Percentiles rank a stretch among this genome's conserved stretches.
Evolutionary conservation across 92 coral and sea anemone species (phyloP).

Genomic region (Epizoanthus fatuus): DNA sequence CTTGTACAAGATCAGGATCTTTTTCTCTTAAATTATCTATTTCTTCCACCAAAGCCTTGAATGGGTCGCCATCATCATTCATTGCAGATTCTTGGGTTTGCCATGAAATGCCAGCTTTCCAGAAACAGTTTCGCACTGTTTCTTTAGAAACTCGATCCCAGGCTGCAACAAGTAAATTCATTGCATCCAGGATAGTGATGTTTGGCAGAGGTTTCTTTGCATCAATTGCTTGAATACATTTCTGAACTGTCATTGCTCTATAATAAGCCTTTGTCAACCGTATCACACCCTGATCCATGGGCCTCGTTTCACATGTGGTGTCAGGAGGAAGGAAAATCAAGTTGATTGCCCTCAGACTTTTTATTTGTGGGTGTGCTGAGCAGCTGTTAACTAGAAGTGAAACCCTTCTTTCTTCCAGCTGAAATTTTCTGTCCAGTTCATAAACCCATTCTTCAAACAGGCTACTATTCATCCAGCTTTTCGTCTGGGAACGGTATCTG

Average conservation of each 20-base stretch:
- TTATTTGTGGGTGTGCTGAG: background rate
- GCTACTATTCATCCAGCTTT: slow-evolving; percentile 17
- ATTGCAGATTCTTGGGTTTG: slow-evolving; percentile 23
- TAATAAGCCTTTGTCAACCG: slow-evolving; percentile 34
- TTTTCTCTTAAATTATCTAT: slow-evolving; percentile 19
- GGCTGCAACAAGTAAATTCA: slow-evolving; percentile 32
- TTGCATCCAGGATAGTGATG: slow-evolving; percentile 51
- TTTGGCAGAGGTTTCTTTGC: slow-evolving; percentile 30
- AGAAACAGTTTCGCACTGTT: slow-evolving; percentile 46
- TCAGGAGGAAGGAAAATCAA: background rate
- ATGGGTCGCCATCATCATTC: slow-evolving; percentile 39
- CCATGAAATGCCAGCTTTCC: slow-evolving; percentile 40
- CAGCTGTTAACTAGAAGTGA: slow-evolving; percentile 33
- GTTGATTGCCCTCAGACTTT: slow-evolving; percentile 13
- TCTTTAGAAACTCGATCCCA: slow-evolving; percentile 41
- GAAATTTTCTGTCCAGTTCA: slow-evolving; percentile 26
- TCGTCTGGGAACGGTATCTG: slow-evolving; percentile 31
- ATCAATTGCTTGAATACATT: slow-evolving; percentile 20
- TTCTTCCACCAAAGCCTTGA: slow-evolving; percentile 37
- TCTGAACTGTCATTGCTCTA: slow-evolving; percentile 33
- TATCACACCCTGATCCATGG: slow-evolving; percentile 30
- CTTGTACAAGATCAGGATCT: slow-evolving; percentile 32
- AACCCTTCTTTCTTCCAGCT: slow-evolving; percentile 13
- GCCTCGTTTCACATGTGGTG: background rate
- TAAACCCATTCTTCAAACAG: slow-evolving; percentile 32